Evolutionary conservation across 2,888 invertebrate species (phyloP).

Genomic region (Agrilus biguttatus): DNA sequence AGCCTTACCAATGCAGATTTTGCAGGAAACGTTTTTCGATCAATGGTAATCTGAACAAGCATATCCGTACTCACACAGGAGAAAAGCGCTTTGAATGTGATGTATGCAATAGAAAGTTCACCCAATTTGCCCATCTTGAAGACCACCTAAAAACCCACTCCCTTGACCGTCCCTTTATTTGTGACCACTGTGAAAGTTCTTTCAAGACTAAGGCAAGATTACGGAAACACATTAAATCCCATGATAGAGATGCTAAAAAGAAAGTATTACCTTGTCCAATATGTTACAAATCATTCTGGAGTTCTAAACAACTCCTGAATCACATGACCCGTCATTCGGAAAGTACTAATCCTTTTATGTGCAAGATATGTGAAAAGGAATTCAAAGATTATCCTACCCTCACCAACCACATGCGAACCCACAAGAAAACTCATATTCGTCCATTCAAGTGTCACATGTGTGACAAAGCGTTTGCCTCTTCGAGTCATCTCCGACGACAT

Average conservation of each 20-base stretch:
- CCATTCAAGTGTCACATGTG: conserved; percentile 22
- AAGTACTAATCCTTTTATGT: conserved; percentile 18
- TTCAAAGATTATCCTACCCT: conserved; percentile 18
- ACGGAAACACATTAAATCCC: conserved; percentile 21
- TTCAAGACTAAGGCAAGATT: conserved; percentile 24
- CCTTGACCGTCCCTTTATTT: conserved; percentile 21
- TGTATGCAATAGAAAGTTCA: conserved; percentile 23
- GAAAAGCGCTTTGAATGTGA: conserved; percentile 20
- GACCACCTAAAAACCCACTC: conserved; percentile 26
- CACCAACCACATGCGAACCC: conserved; percentile 17
- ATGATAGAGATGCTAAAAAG: conserved; percentile 14
- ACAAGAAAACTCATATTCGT: conserved; percentile 15
- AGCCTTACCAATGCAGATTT: conserved; percentile 22
- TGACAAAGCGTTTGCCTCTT: conserved; percentile 19
- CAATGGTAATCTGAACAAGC: conserved; percentile 26
- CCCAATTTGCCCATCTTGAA: conserved; percentile 25
- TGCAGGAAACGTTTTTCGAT: conserved; percentile 25
- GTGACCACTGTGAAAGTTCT: conserved; percentile 21
- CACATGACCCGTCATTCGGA: conserved; percentile 20
- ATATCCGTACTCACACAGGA: conserved; percentile 24
- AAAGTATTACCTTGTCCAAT: conserved; percentile 19
- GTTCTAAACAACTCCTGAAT: conserved; percentile 17
- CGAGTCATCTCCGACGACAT: conserved; percentile 22
- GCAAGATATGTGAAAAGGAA: conserved; percentile 20
- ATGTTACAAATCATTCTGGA: conserved; percentile 20